Conservation (phyloP, 2,113 vertebrate species). For the Trichomycterus rosablanca region DNA sequence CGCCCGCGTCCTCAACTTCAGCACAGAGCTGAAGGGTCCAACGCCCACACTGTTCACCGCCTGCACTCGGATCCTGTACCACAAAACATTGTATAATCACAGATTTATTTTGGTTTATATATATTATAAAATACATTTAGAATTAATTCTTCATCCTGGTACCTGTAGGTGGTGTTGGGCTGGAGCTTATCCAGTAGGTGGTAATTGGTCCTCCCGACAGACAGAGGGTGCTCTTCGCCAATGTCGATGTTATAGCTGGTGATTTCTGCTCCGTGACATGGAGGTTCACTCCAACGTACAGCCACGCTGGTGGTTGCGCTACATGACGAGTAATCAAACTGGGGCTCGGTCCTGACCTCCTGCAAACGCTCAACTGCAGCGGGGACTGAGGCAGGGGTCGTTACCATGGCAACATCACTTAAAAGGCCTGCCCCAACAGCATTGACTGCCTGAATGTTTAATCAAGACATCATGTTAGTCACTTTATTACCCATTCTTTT, state of each 20-base stretch:
- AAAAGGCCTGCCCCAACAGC: constrained; percentile 66
- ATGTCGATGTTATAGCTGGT: constrained; percentile 76
- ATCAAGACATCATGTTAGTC: constrained; percentile 7
- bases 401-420: constrained; percentile 58
- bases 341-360: constrained; percentile 61
- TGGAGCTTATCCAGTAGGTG: constrained; percentile 70
- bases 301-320: constrained; percentile 67
- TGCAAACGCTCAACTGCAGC: constrained; percentile 63
- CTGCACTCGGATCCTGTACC: constrained; percentile 70
- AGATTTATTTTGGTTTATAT: too few species aligned
- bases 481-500: too few species aligned
- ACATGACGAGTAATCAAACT: constrained; percentile 53
- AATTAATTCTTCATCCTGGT: neutral
- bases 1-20: constrained; percentile 73
- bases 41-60: constrained; percentile 71
- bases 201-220: constrained; percentile 60
- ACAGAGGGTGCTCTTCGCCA: constrained; percentile 67
- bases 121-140: neutral
- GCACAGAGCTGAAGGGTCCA: constrained; percentile 71
- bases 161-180: constrained; percentile 75
- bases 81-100: too few species aligned
- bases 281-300: constrained; percentile 73
- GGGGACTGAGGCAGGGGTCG: constrained; percentile 64
- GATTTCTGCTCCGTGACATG: constrained; percentile 71
- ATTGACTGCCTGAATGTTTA: constrained; percentile 66